These are phyloP conservation scores for Tenrec ecaudatus DNA, from an alignment of 2,113 vertebrate species.

Conservation along the genomic window DNA sequence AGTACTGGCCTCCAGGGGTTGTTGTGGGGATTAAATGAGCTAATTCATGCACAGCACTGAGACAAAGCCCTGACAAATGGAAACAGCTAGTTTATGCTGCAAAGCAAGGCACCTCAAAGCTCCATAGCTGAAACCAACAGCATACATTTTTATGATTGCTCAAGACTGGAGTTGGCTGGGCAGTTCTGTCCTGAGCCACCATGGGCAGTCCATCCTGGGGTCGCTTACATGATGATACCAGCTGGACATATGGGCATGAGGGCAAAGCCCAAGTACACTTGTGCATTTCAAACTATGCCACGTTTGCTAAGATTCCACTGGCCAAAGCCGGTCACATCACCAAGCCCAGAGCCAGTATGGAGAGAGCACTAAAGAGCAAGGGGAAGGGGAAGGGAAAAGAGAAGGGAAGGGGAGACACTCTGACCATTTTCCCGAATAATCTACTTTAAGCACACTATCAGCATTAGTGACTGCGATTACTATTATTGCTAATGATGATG, in stretches of 20 bases:
- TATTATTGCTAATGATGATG: slow-evolving; percentile 37
- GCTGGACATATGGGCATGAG: background rate
- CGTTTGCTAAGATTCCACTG: background rate
- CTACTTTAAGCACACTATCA: background rate
- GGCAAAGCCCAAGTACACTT: background rate
- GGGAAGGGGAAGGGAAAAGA: background rate
- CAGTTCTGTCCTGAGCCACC: background rate
- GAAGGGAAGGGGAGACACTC: background rate
- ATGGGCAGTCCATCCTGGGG: background rate
- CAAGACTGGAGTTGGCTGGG: background rate
- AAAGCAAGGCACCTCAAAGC: background rate
- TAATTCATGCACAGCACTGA: background rate
- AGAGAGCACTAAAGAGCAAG: background rate
- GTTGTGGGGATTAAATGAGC: background rate
- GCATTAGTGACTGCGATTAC: slow-evolving; percentile 46
- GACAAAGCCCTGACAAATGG: background rate
- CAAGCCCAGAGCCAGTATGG: background rate
- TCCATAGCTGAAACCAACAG: background rate
- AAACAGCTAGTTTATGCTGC: background rate
- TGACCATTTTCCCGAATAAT: background rate
- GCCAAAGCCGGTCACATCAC: background rate
- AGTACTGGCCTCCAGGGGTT: background rate
- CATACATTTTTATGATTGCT: background rate
- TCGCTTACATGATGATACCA: background rate
- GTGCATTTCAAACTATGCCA: background rate